phyloP scores from a whole-genome alignment of 2,113 vertebrate genomes.

The Osmerus eperlanus region DNA sequence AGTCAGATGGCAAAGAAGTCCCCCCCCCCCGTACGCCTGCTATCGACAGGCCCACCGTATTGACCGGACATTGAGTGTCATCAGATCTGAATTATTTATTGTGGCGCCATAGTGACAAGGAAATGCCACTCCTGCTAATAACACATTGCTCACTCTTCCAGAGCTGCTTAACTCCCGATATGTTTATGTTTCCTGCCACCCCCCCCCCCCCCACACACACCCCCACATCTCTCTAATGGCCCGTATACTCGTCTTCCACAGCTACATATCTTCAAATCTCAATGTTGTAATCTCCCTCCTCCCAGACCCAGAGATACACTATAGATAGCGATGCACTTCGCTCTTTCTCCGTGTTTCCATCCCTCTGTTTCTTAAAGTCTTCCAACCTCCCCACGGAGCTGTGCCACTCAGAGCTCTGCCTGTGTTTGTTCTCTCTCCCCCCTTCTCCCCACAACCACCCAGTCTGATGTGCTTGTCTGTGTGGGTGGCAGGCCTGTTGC shows the following conservation, averaged over 20 bases:
- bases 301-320: too few relatives aligned
- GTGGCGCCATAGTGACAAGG: constrained; percentile 27
- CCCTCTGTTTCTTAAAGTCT: not conserved
- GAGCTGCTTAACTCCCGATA: constrained; percentile 21
- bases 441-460: not conserved
- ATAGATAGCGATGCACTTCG: too few relatives aligned
- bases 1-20: not conserved
- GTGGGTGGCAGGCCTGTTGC: constrained; percentile 32
- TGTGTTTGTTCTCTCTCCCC: not conserved
- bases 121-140: constrained; percentile 26
- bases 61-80: constrained; percentile 45
- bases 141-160: constrained; percentile 39
- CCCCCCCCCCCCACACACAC: not conserved
- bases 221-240: not conserved
- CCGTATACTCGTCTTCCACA: constrained; percentile 7
- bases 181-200: too few relatives aligned
- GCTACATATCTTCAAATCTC: too few relatives aligned
- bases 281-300: too few relatives aligned
- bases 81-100: constrained; percentile 57
- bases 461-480: constrained; percentile 7
- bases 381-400: constrained; percentile 7
- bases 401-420: not conserved
- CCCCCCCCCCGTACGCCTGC: constrained; percentile 5
- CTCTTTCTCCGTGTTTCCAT: too few relatives aligned
- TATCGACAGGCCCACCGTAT: constrained; percentile 41